Evolutionary conservation across 2,113 vertebrate genomes (phyloP).

Genomic region (Castor canadensis): DNA sequence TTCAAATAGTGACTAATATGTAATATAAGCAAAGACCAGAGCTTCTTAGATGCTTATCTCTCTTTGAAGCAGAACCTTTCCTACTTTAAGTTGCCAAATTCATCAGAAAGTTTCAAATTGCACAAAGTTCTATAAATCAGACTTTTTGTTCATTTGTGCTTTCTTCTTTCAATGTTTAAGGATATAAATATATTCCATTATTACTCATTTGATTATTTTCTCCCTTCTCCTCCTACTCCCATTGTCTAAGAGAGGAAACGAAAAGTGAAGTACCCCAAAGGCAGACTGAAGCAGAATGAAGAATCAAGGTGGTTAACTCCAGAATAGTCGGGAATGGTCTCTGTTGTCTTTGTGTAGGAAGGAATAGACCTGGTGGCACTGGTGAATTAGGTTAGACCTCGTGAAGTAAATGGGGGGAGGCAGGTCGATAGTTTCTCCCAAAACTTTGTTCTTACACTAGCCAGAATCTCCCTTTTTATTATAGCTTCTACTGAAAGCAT

Average conservation of each 20-base stretch:
- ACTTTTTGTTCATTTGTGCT: neutral
- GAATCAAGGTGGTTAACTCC: neutral
- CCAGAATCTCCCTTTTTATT: neutral
- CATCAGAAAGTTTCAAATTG: neutral
- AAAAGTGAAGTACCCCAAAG: neutral
- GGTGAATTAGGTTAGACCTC: conserved; percentile 9
- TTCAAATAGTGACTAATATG: neutral
- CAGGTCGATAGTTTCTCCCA: neutral
- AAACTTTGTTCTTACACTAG: neutral
- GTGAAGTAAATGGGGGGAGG: neutral
- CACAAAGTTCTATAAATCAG: neutral
- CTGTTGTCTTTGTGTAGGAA: neutral
- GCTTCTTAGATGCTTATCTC: neutral
- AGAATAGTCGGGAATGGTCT: neutral
- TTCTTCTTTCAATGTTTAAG: neutral
- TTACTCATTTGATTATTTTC: neutral
- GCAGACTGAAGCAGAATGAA: neutral
- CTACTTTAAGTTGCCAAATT: neutral
- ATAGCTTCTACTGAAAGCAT: neutral
- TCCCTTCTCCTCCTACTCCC: neutral
- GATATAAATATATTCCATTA: neutral
- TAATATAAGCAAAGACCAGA: neutral
- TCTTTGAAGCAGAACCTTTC: neutral
- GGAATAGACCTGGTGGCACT: neutral
- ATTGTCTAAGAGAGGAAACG: neutral